phyloP scores from a whole-genome alignment of 2,888 invertebrate genomes.

The Ephialtes manifestator region DNA sequence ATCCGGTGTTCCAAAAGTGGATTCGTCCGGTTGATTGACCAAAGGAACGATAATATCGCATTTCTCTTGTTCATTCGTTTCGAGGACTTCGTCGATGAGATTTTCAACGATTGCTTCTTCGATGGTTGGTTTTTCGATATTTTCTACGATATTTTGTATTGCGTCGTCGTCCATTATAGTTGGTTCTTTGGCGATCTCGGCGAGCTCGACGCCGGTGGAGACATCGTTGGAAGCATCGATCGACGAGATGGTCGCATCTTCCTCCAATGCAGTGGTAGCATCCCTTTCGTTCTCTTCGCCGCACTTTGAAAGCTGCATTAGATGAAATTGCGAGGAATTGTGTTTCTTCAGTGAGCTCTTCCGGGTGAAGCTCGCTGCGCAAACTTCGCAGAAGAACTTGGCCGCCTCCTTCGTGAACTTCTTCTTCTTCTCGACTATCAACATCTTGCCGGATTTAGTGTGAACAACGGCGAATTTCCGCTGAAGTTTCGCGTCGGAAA shows the following conservation, averaged over 20 bases:
- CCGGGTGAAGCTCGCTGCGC: conserved; percentile 83
- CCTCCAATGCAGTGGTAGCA: conserved; percentile 31
- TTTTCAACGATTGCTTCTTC: conserved; percentile 53
- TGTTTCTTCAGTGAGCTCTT: conserved; percentile 84
- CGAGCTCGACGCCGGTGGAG: conserved; percentile 45
- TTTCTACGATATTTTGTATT: conserved; percentile 2
- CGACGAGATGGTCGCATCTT: conserved; percentile 52
- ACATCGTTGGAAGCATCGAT: conserved; percentile 28
- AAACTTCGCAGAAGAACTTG: conserved; percentile 83
- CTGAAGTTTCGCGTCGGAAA: conserved; percentile 52
- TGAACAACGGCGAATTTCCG: conserved; percentile 83
- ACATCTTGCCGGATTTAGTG: conserved; percentile 83
- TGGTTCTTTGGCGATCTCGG: conserved; percentile 33
- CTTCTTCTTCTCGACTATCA: conserved; percentile 84
- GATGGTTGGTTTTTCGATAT: conserved; percentile 30
- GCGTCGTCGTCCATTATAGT: conserved; percentile 30
- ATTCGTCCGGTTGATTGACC: conserved; percentile 38
- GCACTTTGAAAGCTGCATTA: conserved; percentile 76
- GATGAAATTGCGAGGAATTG: conserved; percentile 83
- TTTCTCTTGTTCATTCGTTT: conserved; percentile 8
- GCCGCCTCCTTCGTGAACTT: conserved; percentile 84
- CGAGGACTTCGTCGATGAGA: conserved; percentile 7
- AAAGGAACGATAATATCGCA: background rate
- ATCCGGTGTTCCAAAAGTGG: conserved; percentile 44
- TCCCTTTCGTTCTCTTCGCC: conserved; percentile 66